Conservation (phyloP, 2,797 vertebrate genomes). For the Harpagifer antarcticus region DNA sequence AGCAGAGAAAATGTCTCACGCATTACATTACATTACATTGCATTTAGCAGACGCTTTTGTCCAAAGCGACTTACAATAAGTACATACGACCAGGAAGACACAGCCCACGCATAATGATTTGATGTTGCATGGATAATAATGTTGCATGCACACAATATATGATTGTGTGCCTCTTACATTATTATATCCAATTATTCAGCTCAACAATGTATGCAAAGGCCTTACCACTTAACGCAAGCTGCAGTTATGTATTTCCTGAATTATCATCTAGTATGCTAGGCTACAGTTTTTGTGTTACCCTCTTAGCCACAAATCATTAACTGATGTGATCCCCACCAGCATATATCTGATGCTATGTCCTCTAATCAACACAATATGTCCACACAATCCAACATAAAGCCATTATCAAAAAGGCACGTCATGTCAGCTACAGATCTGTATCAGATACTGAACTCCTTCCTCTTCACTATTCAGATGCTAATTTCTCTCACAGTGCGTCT, state of each 20-base stretch:
- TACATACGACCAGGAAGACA: no score
- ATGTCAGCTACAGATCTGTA: conserved; percentile 39
- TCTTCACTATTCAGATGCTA: conserved; percentile 24
- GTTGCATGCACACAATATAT: neutral
- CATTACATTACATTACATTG: no score
- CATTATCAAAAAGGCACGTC: conserved; percentile 25
- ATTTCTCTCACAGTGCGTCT: conserved; percentile 39
- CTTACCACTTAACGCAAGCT: neutral
- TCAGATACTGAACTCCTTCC: conserved; percentile 49
- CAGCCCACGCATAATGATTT: neutral
- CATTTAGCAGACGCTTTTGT: no score
- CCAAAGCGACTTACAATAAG: no score
- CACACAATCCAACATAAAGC: conserved; percentile 37
- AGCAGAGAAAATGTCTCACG: neutral
- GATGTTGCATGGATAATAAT: neutral
- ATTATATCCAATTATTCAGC: neutral
- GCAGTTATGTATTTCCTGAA: neutral
- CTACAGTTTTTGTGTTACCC: neutral
- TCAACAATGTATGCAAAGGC: neutral
- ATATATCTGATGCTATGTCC: conserved; percentile 13
- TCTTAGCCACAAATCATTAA: conserved; percentile 8
- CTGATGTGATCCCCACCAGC: conserved; percentile 3
- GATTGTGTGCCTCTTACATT: neutral
- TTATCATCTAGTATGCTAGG: neutral
- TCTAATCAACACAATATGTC: conserved; percentile 25